Percentiles rank a stretch among this genome's conserved stretches.
These are phyloP conservation scores for Actias luna DNA, from an alignment of 2,888 invertebrate species.

Conservation along the genomic window DNA sequence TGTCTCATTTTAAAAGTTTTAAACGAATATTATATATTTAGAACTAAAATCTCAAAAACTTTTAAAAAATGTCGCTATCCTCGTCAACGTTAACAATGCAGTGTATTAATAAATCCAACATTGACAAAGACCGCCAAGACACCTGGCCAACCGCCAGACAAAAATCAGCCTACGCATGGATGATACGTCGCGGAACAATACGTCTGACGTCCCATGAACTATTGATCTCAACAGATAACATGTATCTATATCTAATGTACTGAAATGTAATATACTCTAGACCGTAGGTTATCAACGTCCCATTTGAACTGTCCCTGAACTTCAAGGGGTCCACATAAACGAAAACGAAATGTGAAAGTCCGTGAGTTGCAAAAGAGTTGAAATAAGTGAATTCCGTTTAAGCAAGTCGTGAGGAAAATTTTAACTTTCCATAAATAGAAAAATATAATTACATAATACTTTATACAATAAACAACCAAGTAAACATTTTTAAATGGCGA, in stretches of 20 bases:
- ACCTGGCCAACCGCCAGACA: conserved; percentile 69
- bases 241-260: not conserved
- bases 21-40: not conserved
- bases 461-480: no score
- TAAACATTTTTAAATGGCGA: no score
- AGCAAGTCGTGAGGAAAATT: no score
- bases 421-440: no score
- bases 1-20: no score
- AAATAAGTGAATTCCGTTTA: no score
- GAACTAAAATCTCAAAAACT: not conserved
- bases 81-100: conserved; percentile 61
- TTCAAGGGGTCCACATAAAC: no score
- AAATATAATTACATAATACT: no score
- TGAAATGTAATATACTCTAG: not conserved
- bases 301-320: no score
- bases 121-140: conserved; percentile 82
- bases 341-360: no score
- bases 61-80: conserved; percentile 48
- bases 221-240: conserved; percentile 15
- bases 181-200: conserved; percentile 47
- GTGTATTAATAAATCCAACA: conserved; percentile 80
- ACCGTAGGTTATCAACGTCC: no score
- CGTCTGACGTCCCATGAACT: conserved; percentile 41
- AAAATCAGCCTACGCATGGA: conserved; percentile 63
- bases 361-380: no score